These are phyloP conservation scores for Thysanoteuthis rhombus DNA, from an alignment of 2,888 invertebrate species.

Conservation along the genomic window DNA sequence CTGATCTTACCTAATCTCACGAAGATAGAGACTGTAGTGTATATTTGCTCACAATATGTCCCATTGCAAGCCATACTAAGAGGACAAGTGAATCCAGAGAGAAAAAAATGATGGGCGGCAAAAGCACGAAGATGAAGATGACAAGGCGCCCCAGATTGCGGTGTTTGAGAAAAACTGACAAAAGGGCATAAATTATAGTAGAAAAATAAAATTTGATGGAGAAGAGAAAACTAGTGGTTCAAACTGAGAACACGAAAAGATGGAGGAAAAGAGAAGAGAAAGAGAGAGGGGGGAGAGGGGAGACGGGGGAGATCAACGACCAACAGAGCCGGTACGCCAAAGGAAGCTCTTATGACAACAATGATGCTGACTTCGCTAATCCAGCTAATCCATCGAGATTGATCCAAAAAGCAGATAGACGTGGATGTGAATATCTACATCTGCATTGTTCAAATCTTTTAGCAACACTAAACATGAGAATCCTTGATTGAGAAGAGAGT, in stretches of 20 bases:
- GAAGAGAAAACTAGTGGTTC: neutral
- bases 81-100: neutral
- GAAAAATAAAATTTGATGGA: neutral
- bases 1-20: neutral
- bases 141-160: neutral
- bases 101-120: neutral
- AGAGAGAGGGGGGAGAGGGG: neutral
- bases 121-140: neutral
- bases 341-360: neutral
- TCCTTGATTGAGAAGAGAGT: neutral
- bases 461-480: neutral
- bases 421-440: neutral
- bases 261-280: neutral
- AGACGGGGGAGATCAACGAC: neutral
- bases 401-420: neutral
- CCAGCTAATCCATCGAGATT: neutral
- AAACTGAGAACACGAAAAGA: neutral
- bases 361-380: neutral
- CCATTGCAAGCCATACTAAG: neutral
- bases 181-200: neutral
- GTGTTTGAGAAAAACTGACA: neutral
- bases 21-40: neutral
- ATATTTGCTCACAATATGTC: neutral
- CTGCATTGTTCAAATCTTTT: neutral
- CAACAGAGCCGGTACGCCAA: neutral